These are phyloP conservation scores for Bhutanitis thaidina DNA, from an alignment of 2,888 invertebrate genomes.

Conservation along the genomic window DNA sequence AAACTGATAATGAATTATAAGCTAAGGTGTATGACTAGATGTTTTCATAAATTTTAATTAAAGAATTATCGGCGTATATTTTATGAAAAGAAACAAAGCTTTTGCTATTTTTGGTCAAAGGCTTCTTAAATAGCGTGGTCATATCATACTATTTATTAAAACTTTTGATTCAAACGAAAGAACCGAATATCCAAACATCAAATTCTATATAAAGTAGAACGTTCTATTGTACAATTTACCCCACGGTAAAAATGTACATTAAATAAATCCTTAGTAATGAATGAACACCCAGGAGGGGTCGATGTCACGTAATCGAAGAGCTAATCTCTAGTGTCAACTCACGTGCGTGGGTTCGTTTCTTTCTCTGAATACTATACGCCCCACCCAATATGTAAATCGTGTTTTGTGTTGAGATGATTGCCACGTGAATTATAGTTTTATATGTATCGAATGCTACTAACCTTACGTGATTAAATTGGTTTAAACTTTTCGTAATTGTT, in stretches of 20 bases:
- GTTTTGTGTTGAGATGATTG: conserved; percentile 23
- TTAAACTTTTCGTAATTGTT: too few species aligned
- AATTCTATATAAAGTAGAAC: neutral
- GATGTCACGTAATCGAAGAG: conserved; percentile 65
- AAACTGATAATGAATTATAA: too few species aligned
- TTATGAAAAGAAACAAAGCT: too few species aligned
- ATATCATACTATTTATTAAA: too few species aligned
- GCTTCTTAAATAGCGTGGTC: too few species aligned
- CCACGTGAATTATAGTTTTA: conserved; percentile 17
- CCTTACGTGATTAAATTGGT: neutral
- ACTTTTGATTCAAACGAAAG: neutral
- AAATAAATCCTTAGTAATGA: conserved; percentile 28
- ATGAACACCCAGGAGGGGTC: conserved; percentile 52
- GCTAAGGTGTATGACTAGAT: too few species aligned
- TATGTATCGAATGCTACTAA: conserved; percentile 22
- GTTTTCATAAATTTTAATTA: too few species aligned
- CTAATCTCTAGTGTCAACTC: conserved; percentile 67
- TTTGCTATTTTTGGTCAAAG: too few species aligned
- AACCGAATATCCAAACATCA: neutral
- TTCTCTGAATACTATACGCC: conserved; percentile 50
- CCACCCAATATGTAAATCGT: conserved; percentile 48
- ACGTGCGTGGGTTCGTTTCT: conserved; percentile 56
- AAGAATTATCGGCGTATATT: too few species aligned
- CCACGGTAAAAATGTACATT: conserved; percentile 5
- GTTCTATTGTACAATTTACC: neutral